Conservation (phyloP, 2,888 invertebrate genomes). For the Ophraella communa region DNA sequence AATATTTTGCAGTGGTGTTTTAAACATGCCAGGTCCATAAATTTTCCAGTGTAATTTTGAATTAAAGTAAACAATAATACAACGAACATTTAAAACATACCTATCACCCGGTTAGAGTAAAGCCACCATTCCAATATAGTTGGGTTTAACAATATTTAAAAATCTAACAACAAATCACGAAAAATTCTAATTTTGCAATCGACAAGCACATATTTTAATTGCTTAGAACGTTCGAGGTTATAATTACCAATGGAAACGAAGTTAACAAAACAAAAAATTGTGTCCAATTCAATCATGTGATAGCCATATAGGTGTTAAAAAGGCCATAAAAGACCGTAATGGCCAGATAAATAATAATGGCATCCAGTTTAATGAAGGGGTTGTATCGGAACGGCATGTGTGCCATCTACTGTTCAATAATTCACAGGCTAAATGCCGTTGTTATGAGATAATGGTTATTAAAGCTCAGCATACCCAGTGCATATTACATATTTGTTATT, state of each 20-base stretch:
- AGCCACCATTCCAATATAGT: too few species aligned
- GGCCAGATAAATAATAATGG: conserved; percentile 53
- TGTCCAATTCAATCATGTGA: conserved; percentile 43
- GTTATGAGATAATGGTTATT: conserved; percentile 59
- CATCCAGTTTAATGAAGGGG: conserved; percentile 52
- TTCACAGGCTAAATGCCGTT: conserved; percentile 55
- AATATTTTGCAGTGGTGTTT: too few species aligned
- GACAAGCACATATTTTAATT: conserved; percentile 2
- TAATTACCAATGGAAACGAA: conserved; percentile 7
- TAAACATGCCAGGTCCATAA: too few species aligned
- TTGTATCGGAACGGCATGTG: conserved; percentile 52
- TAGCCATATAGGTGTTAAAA: conserved; percentile 49
- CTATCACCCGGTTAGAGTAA: too few species aligned
- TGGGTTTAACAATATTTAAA: too few species aligned
- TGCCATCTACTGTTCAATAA: conserved; percentile 56
- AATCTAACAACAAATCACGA: too few species aligned
- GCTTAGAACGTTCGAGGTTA: neutral
- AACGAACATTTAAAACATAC: too few species aligned
- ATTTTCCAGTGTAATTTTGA: too few species aligned
- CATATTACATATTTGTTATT: conserved; percentile 55
- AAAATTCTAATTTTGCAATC: neutral
- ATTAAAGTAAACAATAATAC: too few species aligned
- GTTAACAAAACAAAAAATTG: conserved; percentile 16
- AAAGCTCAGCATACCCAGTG: conserved; percentile 52
- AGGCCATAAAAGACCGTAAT: conserved; percentile 51